Evolutionary conservation across 2,888 invertebrate species (phyloP), one percentile per base, ranked within the genome.

Genomic region (Trissolcus brochymenae): DNA sequence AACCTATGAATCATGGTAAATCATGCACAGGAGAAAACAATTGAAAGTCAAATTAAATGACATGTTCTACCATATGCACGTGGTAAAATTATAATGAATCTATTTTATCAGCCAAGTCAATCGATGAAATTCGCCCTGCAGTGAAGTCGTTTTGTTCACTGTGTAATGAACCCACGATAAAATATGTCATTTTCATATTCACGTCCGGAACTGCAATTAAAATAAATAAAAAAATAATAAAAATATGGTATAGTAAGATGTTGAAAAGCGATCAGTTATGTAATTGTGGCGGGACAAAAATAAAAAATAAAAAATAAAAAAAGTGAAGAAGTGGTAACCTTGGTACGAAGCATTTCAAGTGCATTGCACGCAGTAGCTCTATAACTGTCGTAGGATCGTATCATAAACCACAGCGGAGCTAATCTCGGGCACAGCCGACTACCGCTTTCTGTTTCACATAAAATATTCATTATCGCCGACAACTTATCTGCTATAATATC

Each of bases 401-500:
- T 65, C 65, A 49, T 72, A 65, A 72, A 72, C 72, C 54, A 59
- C 60, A 9, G 29, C 19, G 43, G 57, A 49, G 2, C 57, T 46
- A 64, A 57, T 57, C 57, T 55, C 35, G n/a, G 43, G 7, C 60
- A 68, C 67, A 60, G 29, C 70, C 16, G 57, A 71, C 64, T 73
- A 73, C 73, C 66, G 73, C 60, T 50, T 66, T 66, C 66, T 56
- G 46, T 51, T 61, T 61, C 61, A 61, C 55, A 61, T 66, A 66
- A 73, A 73, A 73, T 66, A 40, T 65, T 73, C 66, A 73, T 74
- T 74, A 74, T 74, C 74, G 57, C 67, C 67, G 67, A 53, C 53
- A 68, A 75, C 64, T 75, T 68, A 68, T 68, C 59, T 25, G 59
- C 64, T 61, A 75, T 75, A 76, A 71, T 61, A 76, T 76, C 49